Evolutionary conservation across 1,140 invertebrate genomes (phyloP), one percentile per base, ranked within the genome.

Genomic region (Eulimnadia texana): DNA sequence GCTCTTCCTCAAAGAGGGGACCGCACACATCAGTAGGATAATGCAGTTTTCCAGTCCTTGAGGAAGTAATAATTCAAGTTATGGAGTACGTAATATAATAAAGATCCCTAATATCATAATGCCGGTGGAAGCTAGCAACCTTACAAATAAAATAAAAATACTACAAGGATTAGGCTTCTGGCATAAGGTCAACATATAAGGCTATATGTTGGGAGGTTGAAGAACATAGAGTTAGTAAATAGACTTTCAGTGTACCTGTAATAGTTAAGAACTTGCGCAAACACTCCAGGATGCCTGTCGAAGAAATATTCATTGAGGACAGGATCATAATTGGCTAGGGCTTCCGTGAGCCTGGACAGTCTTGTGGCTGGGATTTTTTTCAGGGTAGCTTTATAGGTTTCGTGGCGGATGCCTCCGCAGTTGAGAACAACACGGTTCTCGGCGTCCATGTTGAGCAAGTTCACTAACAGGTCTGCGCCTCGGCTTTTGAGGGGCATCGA

Each of bases 271-370:
- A 92, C 87, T 78, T 88, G 93, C 53, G 91, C 93, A 75, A 98
- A 98, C 64, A 98, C 94, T 3, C 93, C 93, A 0, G 95, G 94
- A 78, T 98, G 94, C 65, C 94, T 76, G 76, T 98, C 94, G 76
- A 98, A 98, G 82, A 98, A 98, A 79, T 97, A 98, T 76, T 98
- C 94, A 75, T 96, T 96, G 64, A 96, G 79, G 67, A 95, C 85
- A 13, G 91, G 90, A 77, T 97, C 93, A 75, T 97, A 97, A 74
- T 96, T 96, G 67, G 86, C 90, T 63, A 94, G 76, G 22, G 85
- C 85, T 58, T 70, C 68, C 6, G 91, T 94, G 50, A 95, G 78
- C 55, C 89, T 75, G 22, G 90, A 93, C 57, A 94, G 77, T 63
- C 93, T 75, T 2, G 93, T 95, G 42, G 91, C 92, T 42, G 92